Conservation (phyloP, 2,113 vertebrate species). For the Phaethon lepturus region DNA sequence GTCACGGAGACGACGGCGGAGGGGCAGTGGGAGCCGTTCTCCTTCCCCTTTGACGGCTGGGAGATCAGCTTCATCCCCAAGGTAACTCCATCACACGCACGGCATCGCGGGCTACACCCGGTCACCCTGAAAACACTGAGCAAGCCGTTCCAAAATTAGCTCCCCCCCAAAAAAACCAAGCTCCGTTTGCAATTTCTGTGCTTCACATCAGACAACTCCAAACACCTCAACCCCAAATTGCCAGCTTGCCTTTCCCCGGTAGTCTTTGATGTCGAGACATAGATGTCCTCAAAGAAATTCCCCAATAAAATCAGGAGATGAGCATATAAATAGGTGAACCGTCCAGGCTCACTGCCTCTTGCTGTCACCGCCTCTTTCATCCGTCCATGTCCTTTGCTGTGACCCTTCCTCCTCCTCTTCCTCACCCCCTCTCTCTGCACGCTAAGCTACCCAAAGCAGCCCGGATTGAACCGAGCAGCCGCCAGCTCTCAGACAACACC, state of each 20-base stretch:
- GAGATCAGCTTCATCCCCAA: conserved; percentile 99
- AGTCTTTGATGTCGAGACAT: neutral
- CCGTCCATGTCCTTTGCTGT: neutral
- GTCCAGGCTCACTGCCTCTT: neutral
- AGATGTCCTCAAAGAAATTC: neutral
- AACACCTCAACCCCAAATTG: neutral
- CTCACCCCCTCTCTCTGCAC: neutral
- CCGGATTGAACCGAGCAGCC: neutral
- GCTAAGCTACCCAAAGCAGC: neutral
- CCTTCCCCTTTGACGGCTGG: conserved; percentile 94
- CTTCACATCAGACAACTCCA: neutral
- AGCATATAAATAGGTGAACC: neutral
- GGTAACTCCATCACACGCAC: conserved; percentile 66
- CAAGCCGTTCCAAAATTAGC: rapidly evolving
- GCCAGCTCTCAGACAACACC: neutral
- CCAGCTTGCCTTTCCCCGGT: neutral
- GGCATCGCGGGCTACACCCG: rapidly evolving
- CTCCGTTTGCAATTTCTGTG: neutral
- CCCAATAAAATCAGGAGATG: neutral
- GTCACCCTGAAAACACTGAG: neutral
- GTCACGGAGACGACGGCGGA: conserved; percentile 94
- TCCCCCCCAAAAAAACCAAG: neutral
- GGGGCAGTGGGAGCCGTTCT: conserved; percentile 95
- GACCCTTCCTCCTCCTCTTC: neutral
- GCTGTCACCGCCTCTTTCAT: neutral